Evolutionary conservation across 2,113 vertebrate species (phyloP).

Genomic region (Larimichthys crocea): DNA sequence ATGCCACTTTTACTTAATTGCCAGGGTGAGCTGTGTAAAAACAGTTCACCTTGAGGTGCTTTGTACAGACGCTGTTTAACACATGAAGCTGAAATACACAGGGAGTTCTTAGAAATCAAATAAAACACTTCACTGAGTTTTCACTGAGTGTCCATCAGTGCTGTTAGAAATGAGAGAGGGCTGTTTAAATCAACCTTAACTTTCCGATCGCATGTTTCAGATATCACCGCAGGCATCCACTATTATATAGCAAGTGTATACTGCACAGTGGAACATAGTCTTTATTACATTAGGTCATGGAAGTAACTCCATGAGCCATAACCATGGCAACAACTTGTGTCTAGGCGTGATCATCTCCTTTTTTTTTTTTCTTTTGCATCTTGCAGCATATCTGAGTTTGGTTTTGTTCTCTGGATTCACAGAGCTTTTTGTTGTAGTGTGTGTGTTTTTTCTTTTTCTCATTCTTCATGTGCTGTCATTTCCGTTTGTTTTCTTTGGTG

Average conservation of each 20-base stretch:
- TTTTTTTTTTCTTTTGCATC: too few relatives aligned
- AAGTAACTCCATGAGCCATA: background rate
- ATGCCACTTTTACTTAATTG: conserved; percentile 35
- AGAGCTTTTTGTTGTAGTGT: background rate
- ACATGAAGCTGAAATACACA: conserved; percentile 7
- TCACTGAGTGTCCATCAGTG: background rate
- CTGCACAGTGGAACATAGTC: background rate
- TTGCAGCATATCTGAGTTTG: background rate
- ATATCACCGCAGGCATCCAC: too few relatives aligned
- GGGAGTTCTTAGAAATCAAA: conserved; percentile 10
- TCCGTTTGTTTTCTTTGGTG: too few relatives aligned
- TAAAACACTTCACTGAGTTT: background rate
- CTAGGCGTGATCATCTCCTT: background rate
- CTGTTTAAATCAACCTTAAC: background rate
- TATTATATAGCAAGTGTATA: background rate
- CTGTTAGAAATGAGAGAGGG: background rate
- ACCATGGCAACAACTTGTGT: background rate
- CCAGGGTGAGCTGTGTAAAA: conserved; percentile 23
- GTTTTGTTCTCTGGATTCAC: too few relatives aligned
- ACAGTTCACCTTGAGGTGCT: conserved; percentile 29
- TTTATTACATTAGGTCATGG: background rate
- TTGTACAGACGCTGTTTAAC: conserved; percentile 25
- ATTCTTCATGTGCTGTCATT: background rate
- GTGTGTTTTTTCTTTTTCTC: background rate
- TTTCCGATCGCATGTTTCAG: background rate